Evolutionary conservation across 2,797 vertebrate species (phyloP).

Genomic region (Macropodus opercularis): DNA sequence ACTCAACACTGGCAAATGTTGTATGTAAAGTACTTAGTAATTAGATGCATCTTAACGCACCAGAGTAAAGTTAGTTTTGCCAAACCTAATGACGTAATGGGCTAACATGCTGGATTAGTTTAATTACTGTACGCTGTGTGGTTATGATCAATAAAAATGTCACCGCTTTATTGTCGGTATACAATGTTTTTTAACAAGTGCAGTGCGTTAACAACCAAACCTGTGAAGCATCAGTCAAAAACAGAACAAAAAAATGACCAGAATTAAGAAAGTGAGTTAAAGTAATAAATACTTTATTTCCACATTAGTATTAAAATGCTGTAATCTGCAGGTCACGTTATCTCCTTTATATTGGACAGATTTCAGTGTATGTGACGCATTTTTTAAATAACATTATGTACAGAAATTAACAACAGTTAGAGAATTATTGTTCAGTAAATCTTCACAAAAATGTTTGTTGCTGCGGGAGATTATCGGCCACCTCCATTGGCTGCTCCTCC

Average conservation of each 20-base stretch:
- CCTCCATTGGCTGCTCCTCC: slow-evolving; percentile 82
- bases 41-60: too few species aligned
- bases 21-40: too few species aligned
- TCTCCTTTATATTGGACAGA: slow-evolving; percentile 40
- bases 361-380: slow-evolving; percentile 18
- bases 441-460: slow-evolving; percentile 3
- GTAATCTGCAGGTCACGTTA: slow-evolving; percentile 33
- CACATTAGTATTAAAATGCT: slow-evolving; percentile 67
- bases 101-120: too few species aligned
- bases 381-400: slow-evolving; percentile 71
- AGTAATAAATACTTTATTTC: slow-evolving; percentile 81
- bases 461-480: slow-evolving; percentile 73
- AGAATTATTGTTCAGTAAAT: slow-evolving; percentile 17
- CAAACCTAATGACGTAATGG: too few species aligned
- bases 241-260: not conserved
- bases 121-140: too few species aligned
- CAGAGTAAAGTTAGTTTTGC: too few species aligned
- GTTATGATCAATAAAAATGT: too few species aligned
- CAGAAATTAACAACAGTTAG: slow-evolving; percentile 55
- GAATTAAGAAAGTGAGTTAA: slow-evolving; percentile 5
- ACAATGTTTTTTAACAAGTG: too few species aligned
- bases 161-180: too few species aligned
- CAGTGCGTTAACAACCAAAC: too few species aligned
- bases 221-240: not conserved
- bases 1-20: too few species aligned